These are phyloP conservation scores for Stomatorhinus walkeri DNA, from an alignment of 2,797 vertebrate genomes.

Conservation along the genomic window DNA sequence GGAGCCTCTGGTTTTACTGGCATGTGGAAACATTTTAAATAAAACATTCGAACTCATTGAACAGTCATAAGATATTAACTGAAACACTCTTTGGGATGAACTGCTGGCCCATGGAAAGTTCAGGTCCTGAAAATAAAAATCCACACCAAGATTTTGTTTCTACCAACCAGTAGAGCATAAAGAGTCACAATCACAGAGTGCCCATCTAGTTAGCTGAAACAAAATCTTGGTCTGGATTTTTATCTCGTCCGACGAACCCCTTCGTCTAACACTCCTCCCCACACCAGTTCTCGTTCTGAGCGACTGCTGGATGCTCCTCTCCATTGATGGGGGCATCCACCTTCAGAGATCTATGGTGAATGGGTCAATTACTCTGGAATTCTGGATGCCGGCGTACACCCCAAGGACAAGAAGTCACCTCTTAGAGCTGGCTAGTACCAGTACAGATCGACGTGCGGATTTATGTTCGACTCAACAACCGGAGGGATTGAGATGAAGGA, in stretches of 20 bases:
- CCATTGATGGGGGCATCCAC: background rate
- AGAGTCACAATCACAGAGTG: background rate
- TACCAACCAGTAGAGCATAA: background rate
- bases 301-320: background rate
- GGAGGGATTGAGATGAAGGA: background rate
- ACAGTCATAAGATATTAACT: background rate
- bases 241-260: background rate
- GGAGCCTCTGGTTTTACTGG: background rate
- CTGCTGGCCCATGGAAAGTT: background rate
- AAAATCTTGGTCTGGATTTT: background rate
- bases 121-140: background rate
- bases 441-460: background rate
- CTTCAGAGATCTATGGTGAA: background rate
- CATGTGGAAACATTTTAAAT: background rate
- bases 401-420: background rate
- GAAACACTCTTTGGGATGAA: background rate
- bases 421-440: background rate
- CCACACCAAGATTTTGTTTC: background rate
- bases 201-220: background rate
- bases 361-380: background rate
- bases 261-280: background rate
- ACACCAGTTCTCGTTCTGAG: background rate
- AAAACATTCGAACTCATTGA: background rate
- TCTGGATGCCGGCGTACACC: background rate
- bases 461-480: background rate